Conservation (phyloP, 2,888 invertebrate species). For the Spatulosminthurus flaviceps region DNA sequence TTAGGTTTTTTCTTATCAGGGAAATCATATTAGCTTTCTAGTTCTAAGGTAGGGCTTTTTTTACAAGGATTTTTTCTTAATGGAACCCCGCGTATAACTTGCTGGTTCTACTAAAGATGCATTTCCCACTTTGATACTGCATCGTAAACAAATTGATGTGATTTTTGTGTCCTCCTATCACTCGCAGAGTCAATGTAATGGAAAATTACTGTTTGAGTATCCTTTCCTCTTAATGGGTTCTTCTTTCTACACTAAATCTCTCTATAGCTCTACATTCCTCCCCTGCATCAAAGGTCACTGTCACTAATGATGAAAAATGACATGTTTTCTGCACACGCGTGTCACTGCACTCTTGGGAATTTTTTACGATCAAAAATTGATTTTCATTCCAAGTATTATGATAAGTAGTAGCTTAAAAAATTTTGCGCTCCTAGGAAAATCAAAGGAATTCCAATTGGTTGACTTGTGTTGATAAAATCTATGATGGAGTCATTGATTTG, state of each 20-base stretch:
- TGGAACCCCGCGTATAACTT: neutral
- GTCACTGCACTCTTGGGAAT: too few relatives aligned
- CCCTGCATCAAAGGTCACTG: too few relatives aligned
- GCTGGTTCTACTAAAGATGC: neutral
- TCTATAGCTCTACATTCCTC: too few relatives aligned
- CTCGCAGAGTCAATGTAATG: too few relatives aligned
- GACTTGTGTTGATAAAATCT: neutral
- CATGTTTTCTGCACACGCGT: too few relatives aligned
- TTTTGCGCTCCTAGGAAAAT: neutral
- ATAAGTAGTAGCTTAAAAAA: neutral
- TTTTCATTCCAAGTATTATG: neutral
- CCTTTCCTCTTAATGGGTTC: neutral
- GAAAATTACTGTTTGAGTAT: neutral
- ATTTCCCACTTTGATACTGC: too few relatives aligned
- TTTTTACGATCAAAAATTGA: too few relatives aligned
- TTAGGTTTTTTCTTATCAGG: neutral
- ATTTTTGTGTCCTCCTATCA: too few relatives aligned
- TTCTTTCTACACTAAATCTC: neutral
- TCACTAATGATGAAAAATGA: too few relatives aligned
- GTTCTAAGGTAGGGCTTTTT: neutral
- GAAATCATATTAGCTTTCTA: neutral
- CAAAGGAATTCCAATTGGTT: neutral
- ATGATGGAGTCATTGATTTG: slow-evolving; percentile 8
- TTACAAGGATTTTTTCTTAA: neutral
- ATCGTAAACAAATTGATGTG: too few relatives aligned